Conservation (phyloP, 1,140 invertebrate genomes). For the Zaprionus ornatus region DNA sequence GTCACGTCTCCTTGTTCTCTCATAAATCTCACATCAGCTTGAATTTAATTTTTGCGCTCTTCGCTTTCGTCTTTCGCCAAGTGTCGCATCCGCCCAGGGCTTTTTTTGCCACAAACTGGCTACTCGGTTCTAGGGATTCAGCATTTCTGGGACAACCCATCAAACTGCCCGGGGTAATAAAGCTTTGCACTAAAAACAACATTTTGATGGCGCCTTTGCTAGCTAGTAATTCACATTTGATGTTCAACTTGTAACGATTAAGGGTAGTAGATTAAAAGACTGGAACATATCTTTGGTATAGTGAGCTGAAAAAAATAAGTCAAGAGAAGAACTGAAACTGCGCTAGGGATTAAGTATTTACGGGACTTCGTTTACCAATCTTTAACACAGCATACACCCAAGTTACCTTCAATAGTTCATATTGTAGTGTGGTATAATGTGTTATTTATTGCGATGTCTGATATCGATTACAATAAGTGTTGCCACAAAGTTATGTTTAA, state of each 20-base stretch:
- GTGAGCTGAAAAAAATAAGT: neutral
- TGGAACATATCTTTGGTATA: neutral
- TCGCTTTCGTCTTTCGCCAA: constrained; percentile 26
- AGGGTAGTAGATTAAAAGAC: neutral
- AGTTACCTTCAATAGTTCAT: too few relatives aligned
- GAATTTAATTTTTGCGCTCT: constrained; percentile 71
- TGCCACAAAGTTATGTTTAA: too few relatives aligned
- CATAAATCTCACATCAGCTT: constrained; percentile 71
- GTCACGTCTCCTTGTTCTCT: constrained; percentile 7
- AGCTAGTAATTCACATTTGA: neutral
- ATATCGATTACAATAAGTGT: too few relatives aligned
- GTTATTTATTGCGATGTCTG: too few relatives aligned
- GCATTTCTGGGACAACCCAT: neutral
- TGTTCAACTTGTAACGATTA: neutral
- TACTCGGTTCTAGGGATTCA: neutral
- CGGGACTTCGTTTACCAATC: too few relatives aligned
- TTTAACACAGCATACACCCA: too few relatives aligned
- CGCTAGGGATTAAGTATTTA: too few relatives aligned
- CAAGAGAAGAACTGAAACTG: too few relatives aligned
- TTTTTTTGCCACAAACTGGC: neutral
- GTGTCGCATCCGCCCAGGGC: neutral
- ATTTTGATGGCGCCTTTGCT: constrained; percentile 3
- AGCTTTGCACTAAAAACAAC: constrained; percentile 46
- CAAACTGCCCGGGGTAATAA: constrained; percentile 37
- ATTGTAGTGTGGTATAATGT: too few relatives aligned